These are phyloP conservation scores for Drosophila azteca DNA, from an alignment of 1,140 invertebrate species.

Conservation along the genomic window DNA sequence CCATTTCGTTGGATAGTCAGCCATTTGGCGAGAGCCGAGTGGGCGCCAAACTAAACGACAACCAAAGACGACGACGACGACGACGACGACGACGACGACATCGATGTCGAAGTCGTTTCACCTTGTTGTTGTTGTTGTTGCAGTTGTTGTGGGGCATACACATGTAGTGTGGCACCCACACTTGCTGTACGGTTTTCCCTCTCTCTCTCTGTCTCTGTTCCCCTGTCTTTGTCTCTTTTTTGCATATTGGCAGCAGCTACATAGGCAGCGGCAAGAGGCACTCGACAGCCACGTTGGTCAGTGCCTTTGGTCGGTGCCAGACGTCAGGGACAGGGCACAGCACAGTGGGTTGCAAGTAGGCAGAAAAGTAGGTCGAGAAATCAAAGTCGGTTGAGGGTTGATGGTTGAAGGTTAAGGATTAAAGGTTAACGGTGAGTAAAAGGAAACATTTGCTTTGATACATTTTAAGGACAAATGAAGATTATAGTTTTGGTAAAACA, in stretches of 20 bases:
- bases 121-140: slow-evolving; percentile 38
- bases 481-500: too few relatives aligned
- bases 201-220: neutral
- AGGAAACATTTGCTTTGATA: too few relatives aligned
- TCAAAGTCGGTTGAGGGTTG: neutral
- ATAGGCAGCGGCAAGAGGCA: slow-evolving; percentile 33
- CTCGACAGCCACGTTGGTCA: slow-evolving; percentile 35
- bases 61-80: too few relatives aligned
- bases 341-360: slow-evolving; percentile 36
- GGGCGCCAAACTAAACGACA: slow-evolving; percentile 53
- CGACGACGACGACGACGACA: slow-evolving; percentile 34
- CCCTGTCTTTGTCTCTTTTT: slow-evolving; percentile 19
- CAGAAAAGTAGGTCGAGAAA: slow-evolving; percentile 1
- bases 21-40: slow-evolving; percentile 56
- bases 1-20: slow-evolving; percentile 13
- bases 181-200: slow-evolving; percentile 23
- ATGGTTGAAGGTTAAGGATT: slow-evolving; percentile 19
- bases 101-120: slow-evolving; percentile 45
- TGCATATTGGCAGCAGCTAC: slow-evolving; percentile 7
- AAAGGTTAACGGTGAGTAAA: too few relatives aligned
- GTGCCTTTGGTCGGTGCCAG: slow-evolving; percentile 2
- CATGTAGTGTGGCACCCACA: slow-evolving; percentile 77
- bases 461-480: too few relatives aligned
- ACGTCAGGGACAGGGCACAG: slow-evolving; percentile 20
- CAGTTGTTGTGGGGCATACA: slow-evolving; percentile 67